Conservation (phyloP, 2,797 vertebrate genomes). For the Poeciliopsis paucimaculata region DNA sequence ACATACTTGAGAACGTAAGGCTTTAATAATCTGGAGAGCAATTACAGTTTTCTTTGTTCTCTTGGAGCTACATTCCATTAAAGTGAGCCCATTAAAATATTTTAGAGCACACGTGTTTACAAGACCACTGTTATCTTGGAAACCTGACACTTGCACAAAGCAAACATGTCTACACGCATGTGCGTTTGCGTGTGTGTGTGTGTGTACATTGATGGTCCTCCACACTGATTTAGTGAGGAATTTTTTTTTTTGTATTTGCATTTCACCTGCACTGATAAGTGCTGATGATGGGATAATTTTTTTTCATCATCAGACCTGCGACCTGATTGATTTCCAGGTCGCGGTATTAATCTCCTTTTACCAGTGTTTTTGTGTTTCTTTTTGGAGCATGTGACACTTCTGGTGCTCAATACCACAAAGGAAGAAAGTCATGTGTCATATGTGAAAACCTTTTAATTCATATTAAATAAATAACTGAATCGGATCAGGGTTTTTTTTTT, state of each 20-base stretch:
- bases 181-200: conserved; percentile 1
- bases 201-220: background rate
- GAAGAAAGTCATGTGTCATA: background rate
- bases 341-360: background rate
- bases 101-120: conserved; percentile 52
- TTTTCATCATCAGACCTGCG: no score
- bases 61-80: conserved; percentile 50
- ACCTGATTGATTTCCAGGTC: background rate
- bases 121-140: conserved; percentile 50
- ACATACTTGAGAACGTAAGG: conserved; percentile 37
- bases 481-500: background rate
- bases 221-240: conserved; percentile 6
- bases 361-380: background rate
- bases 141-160: conserved; percentile 39
- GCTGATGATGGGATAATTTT: background rate
- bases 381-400: background rate
- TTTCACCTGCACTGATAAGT: background rate
- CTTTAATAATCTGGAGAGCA: conserved; percentile 27
- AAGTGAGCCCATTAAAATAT: conserved; percentile 43
- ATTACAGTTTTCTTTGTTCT: conserved; percentile 39
- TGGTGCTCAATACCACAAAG: background rate
- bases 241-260: background rate
- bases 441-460: background rate
- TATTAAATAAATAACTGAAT: background rate
- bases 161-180: conserved; percentile 8